These are phyloP conservation scores for Hydraecia micacea DNA, from an alignment of 2,888 invertebrate genomes.

Conservation along the genomic window DNA sequence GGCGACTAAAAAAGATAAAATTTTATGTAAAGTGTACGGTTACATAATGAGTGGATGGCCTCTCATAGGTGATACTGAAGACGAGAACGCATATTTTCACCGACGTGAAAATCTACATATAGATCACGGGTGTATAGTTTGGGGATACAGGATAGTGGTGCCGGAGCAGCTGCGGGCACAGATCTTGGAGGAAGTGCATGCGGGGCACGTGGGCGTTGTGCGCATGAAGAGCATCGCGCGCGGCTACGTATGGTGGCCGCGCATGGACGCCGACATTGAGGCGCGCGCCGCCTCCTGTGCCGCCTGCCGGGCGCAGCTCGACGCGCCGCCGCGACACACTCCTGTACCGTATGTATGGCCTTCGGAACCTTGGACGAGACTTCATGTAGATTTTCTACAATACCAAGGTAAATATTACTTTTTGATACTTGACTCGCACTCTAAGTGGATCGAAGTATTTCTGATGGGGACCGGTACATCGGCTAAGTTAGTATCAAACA, in stretches of 20 bases:
- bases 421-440: neutral
- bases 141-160: conserved; percentile 13
- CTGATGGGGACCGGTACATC: neutral
- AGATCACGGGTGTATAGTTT: neutral
- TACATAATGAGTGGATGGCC: conserved; percentile 31
- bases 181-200: too few species aligned
- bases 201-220: too few species aligned
- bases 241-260: too few species aligned
- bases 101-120: neutral
- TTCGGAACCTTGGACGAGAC: neutral
- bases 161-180: too few species aligned
- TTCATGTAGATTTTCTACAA: neutral
- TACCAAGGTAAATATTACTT: neutral
- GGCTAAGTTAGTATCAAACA: neutral
- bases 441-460: neutral
- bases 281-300: too few species aligned
- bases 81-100: conserved; percentile 18
- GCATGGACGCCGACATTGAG: too few species aligned
- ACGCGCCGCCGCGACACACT: too few species aligned
- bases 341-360: too few species aligned
- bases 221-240: too few species aligned
- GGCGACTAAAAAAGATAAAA: neutral
- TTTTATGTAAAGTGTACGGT: conserved; percentile 28
- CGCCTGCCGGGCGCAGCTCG: too few species aligned
- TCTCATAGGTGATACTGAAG: neutral